These are phyloP conservation scores for Danionella cerebrum DNA, from an alignment of 2,113 vertebrate species.

Conservation along the genomic window DNA sequence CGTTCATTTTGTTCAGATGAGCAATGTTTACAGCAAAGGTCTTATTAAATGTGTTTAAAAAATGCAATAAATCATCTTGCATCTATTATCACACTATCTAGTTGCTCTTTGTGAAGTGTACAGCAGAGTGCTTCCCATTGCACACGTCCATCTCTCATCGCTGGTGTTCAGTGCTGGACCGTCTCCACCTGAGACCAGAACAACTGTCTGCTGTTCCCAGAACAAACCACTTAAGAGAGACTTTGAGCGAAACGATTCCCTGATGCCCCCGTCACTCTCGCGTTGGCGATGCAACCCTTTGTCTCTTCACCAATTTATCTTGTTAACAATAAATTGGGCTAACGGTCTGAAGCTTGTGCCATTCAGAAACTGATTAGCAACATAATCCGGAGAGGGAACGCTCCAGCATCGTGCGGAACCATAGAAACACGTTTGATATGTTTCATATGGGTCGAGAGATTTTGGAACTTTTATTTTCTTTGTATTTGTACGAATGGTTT, in stretches of 20 bases:
- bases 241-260: constrained; percentile 70
- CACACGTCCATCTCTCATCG: too few relatives aligned
- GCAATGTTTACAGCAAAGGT: too few relatives aligned
- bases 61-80: too few relatives aligned
- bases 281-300: constrained; percentile 71
- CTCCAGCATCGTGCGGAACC: background rate
- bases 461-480: too few relatives aligned
- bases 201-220: constrained; percentile 72
- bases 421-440: too few relatives aligned
- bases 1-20: too few relatives aligned
- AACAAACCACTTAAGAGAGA: constrained; percentile 72
- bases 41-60: too few relatives aligned
- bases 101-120: too few relatives aligned
- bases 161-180: constrained; percentile 36
- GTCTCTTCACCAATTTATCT: constrained; percentile 74
- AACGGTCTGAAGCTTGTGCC: constrained; percentile 60
- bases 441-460: too few relatives aligned
- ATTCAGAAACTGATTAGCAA: constrained; percentile 55
- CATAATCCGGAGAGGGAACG: constrained; percentile 19
- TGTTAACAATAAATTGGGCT: constrained; percentile 74
- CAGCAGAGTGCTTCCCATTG: too few relatives aligned
- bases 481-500: too few relatives aligned
- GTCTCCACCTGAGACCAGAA: constrained; percentile 58
- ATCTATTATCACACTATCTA: too few relatives aligned
- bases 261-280: constrained; percentile 73